Evolutionary conservation across 2,113 vertebrate genomes (phyloP).

Genomic region (Cynocephalus volans): DNA sequence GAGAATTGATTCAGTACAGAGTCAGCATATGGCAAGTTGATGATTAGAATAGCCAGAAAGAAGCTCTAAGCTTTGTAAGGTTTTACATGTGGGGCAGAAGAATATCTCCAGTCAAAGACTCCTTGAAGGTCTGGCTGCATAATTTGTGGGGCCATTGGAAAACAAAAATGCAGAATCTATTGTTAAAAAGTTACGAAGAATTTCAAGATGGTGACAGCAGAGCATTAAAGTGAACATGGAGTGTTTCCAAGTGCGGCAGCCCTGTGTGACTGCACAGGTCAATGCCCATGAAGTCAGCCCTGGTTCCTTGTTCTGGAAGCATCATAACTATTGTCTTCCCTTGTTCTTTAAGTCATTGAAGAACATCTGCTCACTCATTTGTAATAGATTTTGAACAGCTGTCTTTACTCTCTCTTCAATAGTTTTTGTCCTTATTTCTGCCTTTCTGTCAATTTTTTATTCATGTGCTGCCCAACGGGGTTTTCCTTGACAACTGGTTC

Average conservation of each 20-base stretch:
- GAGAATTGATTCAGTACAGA: background rate
- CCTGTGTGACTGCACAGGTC: background rate
- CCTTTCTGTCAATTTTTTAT: slow-evolving; percentile 27
- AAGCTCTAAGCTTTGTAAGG: background rate
- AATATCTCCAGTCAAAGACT: background rate
- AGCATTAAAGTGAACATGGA: background rate
- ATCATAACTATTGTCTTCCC: background rate
- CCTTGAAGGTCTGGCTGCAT: background rate
- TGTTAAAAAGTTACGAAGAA: background rate
- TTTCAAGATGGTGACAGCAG: background rate
- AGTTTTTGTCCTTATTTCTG: background rate
- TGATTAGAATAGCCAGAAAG: background rate
- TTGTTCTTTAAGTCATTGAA: background rate
- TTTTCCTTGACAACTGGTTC: background rate
- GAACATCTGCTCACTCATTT: background rate
- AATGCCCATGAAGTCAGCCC: no score
- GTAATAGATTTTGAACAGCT: background rate
- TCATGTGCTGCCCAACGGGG: background rate
- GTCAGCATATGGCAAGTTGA: background rate
- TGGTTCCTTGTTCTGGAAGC: background rate
- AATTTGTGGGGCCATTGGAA: background rate
- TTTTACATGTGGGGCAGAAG: background rate
- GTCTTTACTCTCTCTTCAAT: background rate
- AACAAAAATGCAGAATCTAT: background rate
- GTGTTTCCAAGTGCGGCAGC: fast-evolving